Evolutionary conservation across 2,113 vertebrate genomes (phyloP), one percentile per base, ranked within the genome.

Genomic region (Pseudorectes ferrugineus): DNA sequence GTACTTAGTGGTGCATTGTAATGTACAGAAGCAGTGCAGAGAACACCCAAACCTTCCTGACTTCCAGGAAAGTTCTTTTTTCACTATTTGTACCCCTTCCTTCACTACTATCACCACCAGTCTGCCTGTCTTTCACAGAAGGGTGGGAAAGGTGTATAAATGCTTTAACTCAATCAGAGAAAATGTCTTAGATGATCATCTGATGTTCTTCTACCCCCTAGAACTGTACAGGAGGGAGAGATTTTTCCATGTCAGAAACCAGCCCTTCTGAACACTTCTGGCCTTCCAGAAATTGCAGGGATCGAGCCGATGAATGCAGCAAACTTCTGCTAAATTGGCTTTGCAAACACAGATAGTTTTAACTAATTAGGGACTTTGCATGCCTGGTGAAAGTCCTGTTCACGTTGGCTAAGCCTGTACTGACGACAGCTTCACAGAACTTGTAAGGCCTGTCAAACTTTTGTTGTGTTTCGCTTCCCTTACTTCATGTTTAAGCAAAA

Each of bases 291-390:
- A 81, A 45, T 10, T 11, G 12, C 23, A 19, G 40, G 5, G 48
- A 36, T 63, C 1, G 12, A 48, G 51, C 21, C 0, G 0, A 22
- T 43, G 42, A 57, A 14, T 0, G 0, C 6, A 2, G 40, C 43
- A 14, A 88, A 72, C 24, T 71, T 67, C 20, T 80, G 51, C 35
- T 65, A 17, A 94, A 51, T 13, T 67, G 29, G 15, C 84, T 81
- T 72, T 78, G 52, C 49, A 59, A 40, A 19, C n/a, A 5, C 24
- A 36, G 19, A 20, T 28, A 33, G 17, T 77, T 87, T 63, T 67
- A 7, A 5, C 52, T 80, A 87, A 67, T 92, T 52, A 57, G 43
- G 43, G 72, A 40, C 46, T 91, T 87, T 10, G 23, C 23, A 2
- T 85, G 57, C 9, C 4, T 91, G 31, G 29, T 45, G 43, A 57